Evolutionary conservation across 2,113 vertebrate genomes (phyloP).

Genomic region (Anser cygnoides): DNA sequence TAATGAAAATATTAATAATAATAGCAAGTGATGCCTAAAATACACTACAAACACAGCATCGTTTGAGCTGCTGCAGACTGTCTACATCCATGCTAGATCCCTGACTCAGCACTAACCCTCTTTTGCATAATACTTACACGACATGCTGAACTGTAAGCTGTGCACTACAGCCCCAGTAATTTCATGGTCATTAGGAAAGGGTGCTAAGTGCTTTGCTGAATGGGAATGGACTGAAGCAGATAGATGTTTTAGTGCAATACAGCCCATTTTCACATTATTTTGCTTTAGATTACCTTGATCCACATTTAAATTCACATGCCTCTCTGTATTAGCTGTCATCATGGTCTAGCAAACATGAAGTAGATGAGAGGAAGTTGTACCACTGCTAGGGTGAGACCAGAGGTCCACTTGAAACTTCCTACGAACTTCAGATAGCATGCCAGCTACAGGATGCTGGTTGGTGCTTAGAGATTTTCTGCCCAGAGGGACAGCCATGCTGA

Average conservation of each 20-base stretch:
- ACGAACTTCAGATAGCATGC: not conserved
- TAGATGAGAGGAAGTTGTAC: not conserved
- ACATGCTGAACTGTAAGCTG: not conserved
- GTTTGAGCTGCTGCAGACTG: not conserved
- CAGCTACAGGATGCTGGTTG: not conserved
- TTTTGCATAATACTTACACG: rapidly evolving
- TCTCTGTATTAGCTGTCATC: not conserved
- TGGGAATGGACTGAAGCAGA: not conserved
- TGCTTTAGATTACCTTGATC: not conserved
- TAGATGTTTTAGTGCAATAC: not conserved
- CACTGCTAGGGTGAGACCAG: not conserved
- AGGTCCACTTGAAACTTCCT: not conserved
- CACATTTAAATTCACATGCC: not conserved
- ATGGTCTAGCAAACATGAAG: not conserved
- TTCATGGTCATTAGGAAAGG: not conserved
- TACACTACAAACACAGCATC: not conserved
- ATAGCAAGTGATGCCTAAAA: not conserved
- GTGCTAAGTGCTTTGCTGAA: not conserved
- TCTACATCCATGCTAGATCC: not conserved
- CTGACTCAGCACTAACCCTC: not conserved
- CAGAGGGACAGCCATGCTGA: not conserved
- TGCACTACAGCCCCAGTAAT: not conserved
- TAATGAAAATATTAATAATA: not conserved
- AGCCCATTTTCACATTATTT: not conserved
- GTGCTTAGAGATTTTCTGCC: not conserved